Evolutionary conservation across 2,888 invertebrate genomes (phyloP).

Genomic region (Quadroppia sp.): DNA sequence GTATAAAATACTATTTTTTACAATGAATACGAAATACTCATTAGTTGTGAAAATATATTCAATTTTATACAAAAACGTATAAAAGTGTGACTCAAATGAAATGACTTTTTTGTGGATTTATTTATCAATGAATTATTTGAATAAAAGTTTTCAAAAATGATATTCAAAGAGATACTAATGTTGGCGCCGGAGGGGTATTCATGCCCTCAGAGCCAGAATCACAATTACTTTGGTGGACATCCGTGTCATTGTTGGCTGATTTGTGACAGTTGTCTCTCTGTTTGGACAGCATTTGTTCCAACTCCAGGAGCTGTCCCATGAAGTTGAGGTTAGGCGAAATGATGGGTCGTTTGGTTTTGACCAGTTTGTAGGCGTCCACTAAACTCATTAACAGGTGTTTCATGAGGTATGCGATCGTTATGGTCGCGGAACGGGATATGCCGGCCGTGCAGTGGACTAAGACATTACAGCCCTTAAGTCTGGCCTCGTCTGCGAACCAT

Average conservation of each 20-base stretch:
- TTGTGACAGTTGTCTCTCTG: neutral
- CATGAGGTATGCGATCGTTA: slow-evolving; percentile 93
- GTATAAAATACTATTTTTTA: no score
- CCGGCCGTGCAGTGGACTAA: slow-evolving; percentile 94
- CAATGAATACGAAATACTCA: no score
- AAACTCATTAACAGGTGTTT: slow-evolving; percentile 74
- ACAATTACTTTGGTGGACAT: neutral
- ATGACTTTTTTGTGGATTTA: no score
- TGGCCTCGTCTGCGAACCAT: slow-evolving; percentile 62
- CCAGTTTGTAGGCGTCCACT: slow-evolving; percentile 80
- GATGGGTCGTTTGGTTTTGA: slow-evolving; percentile 76
- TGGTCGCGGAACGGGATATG: slow-evolving; percentile 86
- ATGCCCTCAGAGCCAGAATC: neutral
- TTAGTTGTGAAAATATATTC: no score
- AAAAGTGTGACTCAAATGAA: no score
- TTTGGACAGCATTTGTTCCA: slow-evolving; percentile 64
- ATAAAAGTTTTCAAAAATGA: no score
- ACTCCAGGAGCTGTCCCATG: slow-evolving; percentile 80
- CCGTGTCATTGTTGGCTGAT: neutral
- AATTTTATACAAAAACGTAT: no score
- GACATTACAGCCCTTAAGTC: slow-evolving; percentile 67
- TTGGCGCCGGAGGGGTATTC: no score
- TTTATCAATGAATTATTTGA: no score
- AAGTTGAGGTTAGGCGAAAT: slow-evolving; percentile 94
- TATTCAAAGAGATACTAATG: no score